These are phyloP conservation scores for Drosophila anceps DNA, from an alignment of 2,888 invertebrate species.

Conservation along the genomic window DNA sequence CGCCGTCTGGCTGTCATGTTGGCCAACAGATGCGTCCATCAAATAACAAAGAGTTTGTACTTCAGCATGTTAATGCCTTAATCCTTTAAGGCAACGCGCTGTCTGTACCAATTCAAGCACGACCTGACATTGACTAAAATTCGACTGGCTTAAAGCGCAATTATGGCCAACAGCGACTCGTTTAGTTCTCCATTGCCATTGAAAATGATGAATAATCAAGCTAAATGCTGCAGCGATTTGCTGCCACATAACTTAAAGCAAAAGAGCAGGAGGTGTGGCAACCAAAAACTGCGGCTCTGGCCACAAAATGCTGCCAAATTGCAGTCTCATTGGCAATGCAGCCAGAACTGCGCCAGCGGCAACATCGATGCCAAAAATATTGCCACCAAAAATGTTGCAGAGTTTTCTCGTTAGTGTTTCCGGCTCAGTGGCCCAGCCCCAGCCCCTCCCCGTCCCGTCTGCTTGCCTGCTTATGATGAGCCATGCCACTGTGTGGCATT, in stretches of 20 bases:
- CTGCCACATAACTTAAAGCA: neutral
- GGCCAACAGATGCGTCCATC: constrained; percentile 54
- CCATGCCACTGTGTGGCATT: neutral
- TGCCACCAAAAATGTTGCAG: constrained; percentile 51
- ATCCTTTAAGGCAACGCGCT: constrained; percentile 62
- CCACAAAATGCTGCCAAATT: constrained; percentile 37
- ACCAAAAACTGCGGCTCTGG: constrained; percentile 11
- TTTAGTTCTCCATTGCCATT: constrained; percentile 14
- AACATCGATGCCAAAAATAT: constrained; percentile 46
- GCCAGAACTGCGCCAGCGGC: constrained; percentile 25
- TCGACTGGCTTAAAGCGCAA: constrained; percentile 28
- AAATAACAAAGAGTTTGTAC: constrained; percentile 65
- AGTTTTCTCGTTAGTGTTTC: constrained; percentile 67
- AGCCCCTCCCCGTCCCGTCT: neutral
- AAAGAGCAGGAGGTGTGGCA: neutral
- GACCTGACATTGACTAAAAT: constrained; percentile 34
- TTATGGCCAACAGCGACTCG: neutral
- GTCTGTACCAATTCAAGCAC: constrained; percentile 38
- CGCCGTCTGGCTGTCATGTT: constrained; percentile 66
- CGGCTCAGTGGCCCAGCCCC: constrained; percentile 33
- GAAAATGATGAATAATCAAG: constrained; percentile 56
- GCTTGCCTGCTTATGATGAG: constrained; percentile 3
- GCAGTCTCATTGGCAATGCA: constrained; percentile 35
- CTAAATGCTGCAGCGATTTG: constrained; percentile 42
- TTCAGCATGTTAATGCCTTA: constrained; percentile 60